Evolutionary conservation across 2,113 vertebrate species (phyloP).

Genomic region (Oryzias celebensis): DNA sequence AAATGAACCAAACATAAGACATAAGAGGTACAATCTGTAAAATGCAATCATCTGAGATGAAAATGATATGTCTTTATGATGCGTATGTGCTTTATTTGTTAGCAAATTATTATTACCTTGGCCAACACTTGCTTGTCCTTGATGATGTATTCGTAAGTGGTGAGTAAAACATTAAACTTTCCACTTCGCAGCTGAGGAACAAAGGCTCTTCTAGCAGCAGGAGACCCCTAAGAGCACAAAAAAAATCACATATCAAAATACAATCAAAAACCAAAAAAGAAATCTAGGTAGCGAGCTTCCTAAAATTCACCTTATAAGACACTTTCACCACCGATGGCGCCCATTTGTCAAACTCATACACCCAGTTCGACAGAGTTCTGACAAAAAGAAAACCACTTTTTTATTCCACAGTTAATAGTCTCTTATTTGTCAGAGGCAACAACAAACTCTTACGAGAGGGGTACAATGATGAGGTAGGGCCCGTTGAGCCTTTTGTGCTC

Average conservation of each 20-base stretch:
- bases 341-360: slow-evolving; percentile 98
- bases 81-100: slow-evolving; percentile 3
- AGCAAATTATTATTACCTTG: slow-evolving; percentile 78
- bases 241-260: neutral
- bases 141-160: slow-evolving; percentile 97
- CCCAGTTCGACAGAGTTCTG: slow-evolving; percentile 98
- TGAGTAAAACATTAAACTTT: slow-evolving; percentile 95
- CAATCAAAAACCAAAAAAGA: neutral
- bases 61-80: neutral
- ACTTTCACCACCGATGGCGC: slow-evolving; percentile 95
- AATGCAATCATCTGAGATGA: too few species aligned
- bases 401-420: neutral
- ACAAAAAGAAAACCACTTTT: slow-evolving; percentile 2
- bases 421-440: neutral
- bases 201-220: slow-evolving; percentile 89
- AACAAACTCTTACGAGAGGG: slow-evolving; percentile 88
- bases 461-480: slow-evolving; percentile 97
- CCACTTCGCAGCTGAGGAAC: slow-evolving; percentile 92
- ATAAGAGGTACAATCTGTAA: neutral
- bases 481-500: slow-evolving; percentile 96
- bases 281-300: too few species aligned
- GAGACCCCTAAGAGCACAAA: slow-evolving; percentile 83
- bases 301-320: slow-evolving; percentile 88
- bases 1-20: neutral
- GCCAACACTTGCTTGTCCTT: slow-evolving; percentile 98